These are phyloP conservation scores for Pseudoatta argentina DNA, from an alignment of 1,140 invertebrate species.

Conservation along the genomic window DNA sequence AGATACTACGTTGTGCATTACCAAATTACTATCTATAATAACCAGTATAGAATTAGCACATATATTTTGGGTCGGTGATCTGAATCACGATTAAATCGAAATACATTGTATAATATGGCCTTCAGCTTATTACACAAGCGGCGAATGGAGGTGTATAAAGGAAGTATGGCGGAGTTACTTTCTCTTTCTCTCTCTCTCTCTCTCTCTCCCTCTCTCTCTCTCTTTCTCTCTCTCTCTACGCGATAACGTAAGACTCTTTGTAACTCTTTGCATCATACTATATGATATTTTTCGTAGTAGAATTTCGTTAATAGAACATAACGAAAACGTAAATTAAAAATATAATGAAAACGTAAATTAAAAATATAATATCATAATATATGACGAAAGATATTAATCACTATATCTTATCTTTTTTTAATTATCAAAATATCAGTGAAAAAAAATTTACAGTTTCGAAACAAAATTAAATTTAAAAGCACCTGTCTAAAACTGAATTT, in stretches of 20 bases:
- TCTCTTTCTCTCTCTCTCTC: too few relatives aligned
- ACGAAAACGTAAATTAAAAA: background rate
- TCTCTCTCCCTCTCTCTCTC: too few relatives aligned
- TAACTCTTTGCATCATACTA: background rate
- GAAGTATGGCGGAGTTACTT: constrained; percentile 1
- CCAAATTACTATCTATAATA: background rate
- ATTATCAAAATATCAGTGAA: background rate
- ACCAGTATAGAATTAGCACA: background rate
- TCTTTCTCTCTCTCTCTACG: background rate
- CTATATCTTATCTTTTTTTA: background rate
- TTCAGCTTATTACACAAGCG: background rate
- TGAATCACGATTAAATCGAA: background rate
- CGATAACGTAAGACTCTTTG: constrained; percentile 3
- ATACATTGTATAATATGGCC: background rate
- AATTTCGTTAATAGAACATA: background rate
- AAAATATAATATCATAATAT: background rate
- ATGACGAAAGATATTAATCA: background rate
- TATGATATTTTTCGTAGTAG: constrained; percentile 2
- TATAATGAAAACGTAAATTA: background rate
- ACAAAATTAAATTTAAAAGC: background rate
- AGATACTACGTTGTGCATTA: background rate
- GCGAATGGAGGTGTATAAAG: background rate
- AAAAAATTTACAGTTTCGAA: background rate
- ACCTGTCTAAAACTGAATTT: constrained; percentile 20
- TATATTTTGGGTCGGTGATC: background rate